Evolutionary conservation across 2,888 invertebrate species (phyloP).

Genomic region (Abrostola triplasia): DNA sequence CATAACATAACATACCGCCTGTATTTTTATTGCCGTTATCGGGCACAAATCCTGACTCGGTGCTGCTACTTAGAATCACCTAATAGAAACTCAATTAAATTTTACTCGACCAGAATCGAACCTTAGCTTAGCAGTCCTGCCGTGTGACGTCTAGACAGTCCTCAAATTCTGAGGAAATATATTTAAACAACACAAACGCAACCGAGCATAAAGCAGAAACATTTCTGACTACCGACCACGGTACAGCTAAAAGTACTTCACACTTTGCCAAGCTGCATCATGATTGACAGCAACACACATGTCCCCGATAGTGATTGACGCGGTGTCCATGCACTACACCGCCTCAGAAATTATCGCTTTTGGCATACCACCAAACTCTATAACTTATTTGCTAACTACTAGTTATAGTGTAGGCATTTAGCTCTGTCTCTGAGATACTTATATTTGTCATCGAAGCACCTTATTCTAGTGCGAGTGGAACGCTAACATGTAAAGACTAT

Average conservation of each 20-base stretch:
- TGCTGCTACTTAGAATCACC: too few species aligned
- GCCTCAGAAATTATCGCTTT: constrained; percentile 73
- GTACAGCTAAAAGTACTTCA: constrained; percentile 42
- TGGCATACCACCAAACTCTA: constrained; percentile 72
- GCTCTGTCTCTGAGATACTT: constrained; percentile 11
- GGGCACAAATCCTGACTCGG: too few species aligned
- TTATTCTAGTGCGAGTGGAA: background rate
- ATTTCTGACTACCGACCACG: constrained; percentile 16
- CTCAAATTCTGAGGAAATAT: background rate
- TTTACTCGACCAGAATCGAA: too few species aligned
- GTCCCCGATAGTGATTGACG: constrained; percentile 66
- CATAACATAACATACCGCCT: too few species aligned
- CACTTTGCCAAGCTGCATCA: constrained; percentile 45
- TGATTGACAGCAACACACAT: constrained; percentile 59
- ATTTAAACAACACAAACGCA: constrained; percentile 13
- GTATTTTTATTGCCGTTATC: too few species aligned
- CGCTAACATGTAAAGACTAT: background rate
- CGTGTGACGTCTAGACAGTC: too few species aligned
- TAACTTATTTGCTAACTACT: constrained; percentile 48
- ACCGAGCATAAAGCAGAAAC: constrained; percentile 20
- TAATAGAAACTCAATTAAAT: too few species aligned
- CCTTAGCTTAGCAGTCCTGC: too few species aligned
- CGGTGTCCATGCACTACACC: constrained; percentile 60
- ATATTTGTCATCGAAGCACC: constrained; percentile 7
- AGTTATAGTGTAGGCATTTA: constrained; percentile 20